A percentile compares a stretch with the other conserved stretches of the same genome.
Evolutionary conservation across 2,113 vertebrate species (phyloP).

Genomic region (Empidonax traillii): DNA sequence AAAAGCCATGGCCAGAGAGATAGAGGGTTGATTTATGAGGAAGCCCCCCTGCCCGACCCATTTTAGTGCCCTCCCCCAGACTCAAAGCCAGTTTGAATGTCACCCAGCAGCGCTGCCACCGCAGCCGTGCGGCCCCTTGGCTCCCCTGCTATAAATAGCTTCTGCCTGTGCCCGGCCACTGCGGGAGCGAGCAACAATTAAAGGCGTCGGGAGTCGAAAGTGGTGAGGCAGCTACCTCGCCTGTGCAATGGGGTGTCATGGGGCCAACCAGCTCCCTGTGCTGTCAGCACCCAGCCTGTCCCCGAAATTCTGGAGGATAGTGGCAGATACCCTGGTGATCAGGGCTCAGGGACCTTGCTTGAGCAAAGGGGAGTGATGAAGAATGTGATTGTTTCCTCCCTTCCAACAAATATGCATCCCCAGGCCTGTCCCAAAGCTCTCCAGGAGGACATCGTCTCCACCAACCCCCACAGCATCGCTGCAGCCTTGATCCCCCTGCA

Average conservation of each 20-base stretch:
- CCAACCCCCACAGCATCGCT: neutral
- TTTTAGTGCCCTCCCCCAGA: neutral
- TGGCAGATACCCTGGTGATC: fast-evolving
- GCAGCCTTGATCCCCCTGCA: fast-evolving
- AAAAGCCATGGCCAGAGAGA: neutral
- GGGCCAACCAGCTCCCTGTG: neutral
- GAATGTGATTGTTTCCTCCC: neutral
- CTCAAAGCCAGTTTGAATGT: conserved; percentile 36
- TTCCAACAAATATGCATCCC: fast-evolving
- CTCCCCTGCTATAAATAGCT: conserved; percentile 41
- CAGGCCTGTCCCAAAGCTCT: neutral
- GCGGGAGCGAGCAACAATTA: fast-evolving
- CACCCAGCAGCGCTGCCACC: neutral
- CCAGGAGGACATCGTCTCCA: neutral
- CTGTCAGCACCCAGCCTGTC: neutral
- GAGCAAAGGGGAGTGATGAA: neutral
- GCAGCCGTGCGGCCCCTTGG: fast-evolving
- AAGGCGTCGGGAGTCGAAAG: neutral
- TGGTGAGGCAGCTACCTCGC: fast-evolving
- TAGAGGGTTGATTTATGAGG: conserved; percentile 1
- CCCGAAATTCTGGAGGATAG: neutral
- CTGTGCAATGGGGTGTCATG: fast-evolving
- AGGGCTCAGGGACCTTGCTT: neutral
- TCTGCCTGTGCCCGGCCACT: neutral
- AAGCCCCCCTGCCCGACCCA: neutral